A percentile compares a stretch with the other conserved stretches of the same genome.
Conservation (phyloP, 2,888 invertebrate species). For the Griposia aprilina region DNA sequence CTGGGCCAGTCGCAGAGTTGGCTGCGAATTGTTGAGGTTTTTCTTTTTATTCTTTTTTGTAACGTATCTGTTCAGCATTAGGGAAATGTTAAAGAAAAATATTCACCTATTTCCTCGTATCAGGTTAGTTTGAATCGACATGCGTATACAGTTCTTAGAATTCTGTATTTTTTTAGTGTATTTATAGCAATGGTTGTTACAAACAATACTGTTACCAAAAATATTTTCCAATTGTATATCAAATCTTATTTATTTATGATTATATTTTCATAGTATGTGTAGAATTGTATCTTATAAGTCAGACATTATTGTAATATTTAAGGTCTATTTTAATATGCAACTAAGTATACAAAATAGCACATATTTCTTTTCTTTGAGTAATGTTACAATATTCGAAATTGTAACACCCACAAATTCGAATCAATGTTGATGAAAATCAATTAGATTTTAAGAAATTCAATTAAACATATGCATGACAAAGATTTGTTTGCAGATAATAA, state of each 20-base stretch:
- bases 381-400: background rate
- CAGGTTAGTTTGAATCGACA: constrained; percentile 17
- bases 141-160: constrained; percentile 8
- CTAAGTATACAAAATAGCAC: background rate
- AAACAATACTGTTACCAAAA: constrained; percentile 5
- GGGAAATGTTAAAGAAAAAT: background rate
- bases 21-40: background rate
- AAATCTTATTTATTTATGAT: constrained; percentile 18
- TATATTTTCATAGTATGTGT: background rate
- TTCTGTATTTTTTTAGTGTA: constrained; percentile 2
- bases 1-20: constrained; percentile 15
- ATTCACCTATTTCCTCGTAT: constrained; percentile 7
- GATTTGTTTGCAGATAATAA: constrained; percentile 2
- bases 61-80: background rate
- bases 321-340: background rate
- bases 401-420: background rate
- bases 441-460: background rate
- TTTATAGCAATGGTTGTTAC: constrained; percentile 14
- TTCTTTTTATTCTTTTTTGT: background rate
- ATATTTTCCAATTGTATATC: constrained; percentile 3
- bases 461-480: background rate
- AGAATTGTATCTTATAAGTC: constrained; percentile 10
- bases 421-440: background rate
- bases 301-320: constrained; percentile 2
- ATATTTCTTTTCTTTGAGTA: background rate